Base-by-base conservation (phyloP, 1,140 invertebrate genomes). In the Dinoponera quadriceps region DNA sequence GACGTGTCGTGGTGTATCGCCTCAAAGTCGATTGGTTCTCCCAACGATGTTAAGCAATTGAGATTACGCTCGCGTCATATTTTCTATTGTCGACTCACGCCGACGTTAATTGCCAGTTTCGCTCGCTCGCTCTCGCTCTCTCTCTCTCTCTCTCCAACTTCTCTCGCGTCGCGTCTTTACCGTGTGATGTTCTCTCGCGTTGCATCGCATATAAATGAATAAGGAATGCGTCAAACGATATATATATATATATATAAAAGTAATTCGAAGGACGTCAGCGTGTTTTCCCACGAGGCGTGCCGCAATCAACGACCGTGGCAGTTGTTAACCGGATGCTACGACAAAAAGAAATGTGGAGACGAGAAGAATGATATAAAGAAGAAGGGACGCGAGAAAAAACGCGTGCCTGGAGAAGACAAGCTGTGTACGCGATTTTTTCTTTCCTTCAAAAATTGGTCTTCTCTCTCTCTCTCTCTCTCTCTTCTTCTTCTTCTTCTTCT, bases 251-350 rank as follows among this genome's bases (percentile, higher is more conserved):
- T 9, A 44, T 54, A 25, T 9, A 54, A 71, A 54, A 71, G 22
- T 33, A 55, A 54, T 55, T 71, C 49, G 11, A 20, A 71, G 68
- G 54, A 38, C 25, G 33, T 25, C 22, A 22, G 1, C n/a, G 51
- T 7, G 7, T 80, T 59, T 14, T 80, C 25, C 25, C 51, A 80
- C 1, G 29, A 22, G 14, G 57, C 14, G n/a, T 13, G 25, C n/a
- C 33, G 54, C 65, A 80, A 80, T 71, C 38, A 80, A 57, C 54
- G 20, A 69, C 18, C 65, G 18, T 78, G 65, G 22, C 65, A 27
- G 51, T 71, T 25, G 51, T 80, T 80, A 80, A 57, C 33, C 51
- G 51, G 51, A 59, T 59, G 18, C 9, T 18, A 44, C 22, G n/a
- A 69, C 48, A 20, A 65, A 77, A 80, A 48, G n/a, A 78, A 55